These are phyloP conservation scores for Brachionus plicatilis DNA, from an alignment of 1,140 invertebrate genomes.

Conservation along the genomic window DNA sequence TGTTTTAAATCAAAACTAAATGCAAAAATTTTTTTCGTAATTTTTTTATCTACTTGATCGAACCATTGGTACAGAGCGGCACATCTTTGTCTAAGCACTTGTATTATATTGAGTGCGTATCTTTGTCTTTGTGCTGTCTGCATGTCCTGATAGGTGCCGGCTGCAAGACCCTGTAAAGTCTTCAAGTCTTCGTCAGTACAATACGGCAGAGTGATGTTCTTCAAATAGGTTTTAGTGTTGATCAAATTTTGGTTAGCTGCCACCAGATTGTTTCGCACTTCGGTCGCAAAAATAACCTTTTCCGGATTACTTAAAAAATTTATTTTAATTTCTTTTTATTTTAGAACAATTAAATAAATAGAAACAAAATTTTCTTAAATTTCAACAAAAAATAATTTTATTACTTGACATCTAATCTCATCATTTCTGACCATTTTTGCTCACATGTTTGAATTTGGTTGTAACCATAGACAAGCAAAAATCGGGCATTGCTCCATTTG, in stretches of 20 bases:
- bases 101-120: constrained; percentile 14
- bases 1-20: background rate
- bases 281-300: constrained; percentile 33
- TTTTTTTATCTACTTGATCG: background rate
- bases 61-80: constrained; percentile 39
- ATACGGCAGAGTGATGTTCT: constrained; percentile 13
- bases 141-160: constrained; percentile 32
- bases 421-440: constrained; percentile 38
- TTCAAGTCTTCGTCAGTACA: constrained; percentile 31
- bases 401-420: constrained; percentile 35
- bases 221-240: constrained; percentile 26
- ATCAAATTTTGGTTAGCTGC: constrained; percentile 31
- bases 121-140: background rate
- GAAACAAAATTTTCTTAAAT: no score
- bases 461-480: constrained; percentile 37
- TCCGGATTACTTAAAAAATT: constrained; percentile 15
- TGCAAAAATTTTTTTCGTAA: background rate
- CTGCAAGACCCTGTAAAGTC: background rate
- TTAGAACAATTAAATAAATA: no score
- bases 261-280: constrained; percentile 37
- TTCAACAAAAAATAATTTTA: no score
- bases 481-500: constrained; percentile 37
- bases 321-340: background rate
- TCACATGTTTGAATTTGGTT: constrained; percentile 30
- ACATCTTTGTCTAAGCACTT: constrained; percentile 28